phyloP scores from a whole-genome alignment of 2,888 invertebrate species.

The Pimpla rufipes region DNA sequence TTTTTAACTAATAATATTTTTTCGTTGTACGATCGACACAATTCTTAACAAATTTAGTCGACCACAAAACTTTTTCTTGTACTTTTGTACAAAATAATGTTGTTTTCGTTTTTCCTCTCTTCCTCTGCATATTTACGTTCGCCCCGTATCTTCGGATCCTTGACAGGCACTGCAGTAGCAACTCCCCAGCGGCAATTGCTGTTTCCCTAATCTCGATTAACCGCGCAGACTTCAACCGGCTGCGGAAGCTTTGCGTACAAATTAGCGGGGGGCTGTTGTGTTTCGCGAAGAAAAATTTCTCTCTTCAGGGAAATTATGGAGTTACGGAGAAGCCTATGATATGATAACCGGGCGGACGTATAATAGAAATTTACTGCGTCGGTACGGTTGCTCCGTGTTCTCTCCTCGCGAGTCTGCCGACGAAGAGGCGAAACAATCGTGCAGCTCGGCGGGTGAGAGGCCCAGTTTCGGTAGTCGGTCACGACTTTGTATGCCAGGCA shows the following conservation, averaged over 20 bases:
- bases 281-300: not conserved
- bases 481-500: conserved; percentile 19
- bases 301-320: not conserved
- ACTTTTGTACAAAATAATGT: no score
- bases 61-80: no score
- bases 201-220: no score
- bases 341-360: not conserved
- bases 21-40: no score
- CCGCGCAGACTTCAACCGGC: not conserved
- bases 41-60: no score
- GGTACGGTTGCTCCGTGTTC: not conserved
- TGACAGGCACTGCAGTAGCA: no score
- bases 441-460: not conserved
- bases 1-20: not conserved
- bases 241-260: not conserved
- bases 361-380: conserved; percentile 7
- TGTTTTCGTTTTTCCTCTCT: no score
- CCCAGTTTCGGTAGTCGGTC: conserved; percentile 23
- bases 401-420: not conserved
- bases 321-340: not conserved
- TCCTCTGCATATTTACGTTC: no score
- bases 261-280: not conserved
- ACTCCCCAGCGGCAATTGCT: no score
- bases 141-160: no score
- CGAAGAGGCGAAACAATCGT: not conserved